A percentile compares a stretch with the other conserved stretches of the same genome.
Evolutionary conservation across 2,797 vertebrate genomes (phyloP).

Genomic region (Sphenopsis melanotis): DNA sequence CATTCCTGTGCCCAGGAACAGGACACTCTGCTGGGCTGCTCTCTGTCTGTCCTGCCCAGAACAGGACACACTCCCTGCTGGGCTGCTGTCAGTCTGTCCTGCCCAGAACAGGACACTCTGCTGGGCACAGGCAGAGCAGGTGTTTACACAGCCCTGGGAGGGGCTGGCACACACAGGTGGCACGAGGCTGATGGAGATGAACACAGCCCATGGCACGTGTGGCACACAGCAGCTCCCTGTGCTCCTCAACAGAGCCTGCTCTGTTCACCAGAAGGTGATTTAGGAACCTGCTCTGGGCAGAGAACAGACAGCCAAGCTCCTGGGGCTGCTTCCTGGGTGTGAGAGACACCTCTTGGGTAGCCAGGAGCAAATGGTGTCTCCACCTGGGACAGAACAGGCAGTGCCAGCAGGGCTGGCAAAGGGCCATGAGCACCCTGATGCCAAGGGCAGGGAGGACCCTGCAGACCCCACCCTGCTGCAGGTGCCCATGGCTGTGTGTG

Average conservation of each 20-base stretch:
- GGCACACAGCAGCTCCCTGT: neutral
- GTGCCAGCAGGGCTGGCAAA: neutral
- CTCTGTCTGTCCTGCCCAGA: too few species aligned
- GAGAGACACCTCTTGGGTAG: neutral
- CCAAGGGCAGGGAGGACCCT: neutral
- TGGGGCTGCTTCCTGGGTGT: neutral
- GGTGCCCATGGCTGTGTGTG: too few species aligned
- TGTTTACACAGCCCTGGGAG: neutral
- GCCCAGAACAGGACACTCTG: too few species aligned
- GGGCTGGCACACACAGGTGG: neutral
- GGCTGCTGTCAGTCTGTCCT: too few species aligned
- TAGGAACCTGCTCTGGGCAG: neutral
- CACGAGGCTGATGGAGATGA: neutral
- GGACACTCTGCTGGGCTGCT: too few species aligned
- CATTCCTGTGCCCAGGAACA: too few species aligned
- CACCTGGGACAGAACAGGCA: neutral
- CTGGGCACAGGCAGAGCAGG: too few species aligned
- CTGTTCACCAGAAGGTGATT: neutral
- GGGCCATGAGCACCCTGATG: accelerated
- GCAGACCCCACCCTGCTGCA: too few species aligned
- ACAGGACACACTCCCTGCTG: too few species aligned
- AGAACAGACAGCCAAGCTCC: neutral
- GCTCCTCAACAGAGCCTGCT: neutral
- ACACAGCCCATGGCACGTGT: accelerated
- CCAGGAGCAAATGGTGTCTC: accelerated